Percentiles rank a stretch among this genome's conserved stretches.
phyloP scores from a whole-genome alignment of 2,797 vertebrate genomes.

The Phoebastria nigripes region DNA sequence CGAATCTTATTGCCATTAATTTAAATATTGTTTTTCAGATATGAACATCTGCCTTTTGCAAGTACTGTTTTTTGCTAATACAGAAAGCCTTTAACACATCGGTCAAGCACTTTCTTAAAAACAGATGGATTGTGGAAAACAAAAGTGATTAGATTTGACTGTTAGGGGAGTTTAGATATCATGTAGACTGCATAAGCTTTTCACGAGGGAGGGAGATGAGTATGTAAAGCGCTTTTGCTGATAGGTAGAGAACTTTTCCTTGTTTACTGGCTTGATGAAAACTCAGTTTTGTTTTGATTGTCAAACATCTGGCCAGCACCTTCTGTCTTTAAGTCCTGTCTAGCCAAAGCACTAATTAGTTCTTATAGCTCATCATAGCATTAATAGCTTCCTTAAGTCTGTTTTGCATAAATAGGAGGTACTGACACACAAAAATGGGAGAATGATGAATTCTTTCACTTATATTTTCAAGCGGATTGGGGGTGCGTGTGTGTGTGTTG shows the following conservation, averaged over 20 bases:
- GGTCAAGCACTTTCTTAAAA: conserved; percentile 34
- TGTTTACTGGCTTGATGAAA: conserved; percentile 9
- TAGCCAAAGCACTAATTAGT: background rate
- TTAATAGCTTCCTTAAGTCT: background rate
- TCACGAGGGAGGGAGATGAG: background rate
- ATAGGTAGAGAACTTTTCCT: background rate
- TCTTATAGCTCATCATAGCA: background rate
- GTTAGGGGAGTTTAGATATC: background rate
- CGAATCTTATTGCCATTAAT: background rate
- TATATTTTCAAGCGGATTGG: background rate
- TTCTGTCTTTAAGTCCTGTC: conserved; percentile 6
- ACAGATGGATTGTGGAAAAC: conserved; percentile 18
- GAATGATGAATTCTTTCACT: background rate
- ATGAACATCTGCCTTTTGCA: background rate
- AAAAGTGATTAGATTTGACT: conserved; percentile 21
- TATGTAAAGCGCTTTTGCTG: background rate
- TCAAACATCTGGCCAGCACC: background rate
- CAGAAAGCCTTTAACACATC: background rate
- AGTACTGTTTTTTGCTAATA: background rate
- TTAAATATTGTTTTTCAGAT: background rate
- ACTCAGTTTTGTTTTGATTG: conserved; percentile 40
- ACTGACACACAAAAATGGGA: background rate
- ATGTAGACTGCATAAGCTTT: background rate
- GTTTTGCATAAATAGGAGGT: background rate
- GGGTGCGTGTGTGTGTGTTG: background rate